Evolutionary conservation across 2,888 invertebrate species (phyloP), one percentile per base, ranked within the genome.

Genomic region (Clunio marinus): DNA sequence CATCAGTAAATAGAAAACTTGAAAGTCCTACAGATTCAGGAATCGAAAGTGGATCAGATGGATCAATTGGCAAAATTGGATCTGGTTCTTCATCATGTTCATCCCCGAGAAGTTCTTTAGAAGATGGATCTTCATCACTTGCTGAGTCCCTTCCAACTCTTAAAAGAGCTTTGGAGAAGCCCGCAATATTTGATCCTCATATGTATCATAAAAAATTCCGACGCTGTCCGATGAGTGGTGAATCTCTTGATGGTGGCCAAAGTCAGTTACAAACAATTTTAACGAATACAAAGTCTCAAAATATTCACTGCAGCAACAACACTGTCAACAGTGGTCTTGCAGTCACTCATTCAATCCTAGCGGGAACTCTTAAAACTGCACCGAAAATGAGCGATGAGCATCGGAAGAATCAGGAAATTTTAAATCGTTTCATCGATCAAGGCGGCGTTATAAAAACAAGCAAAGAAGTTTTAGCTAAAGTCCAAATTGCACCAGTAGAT

Each of bases 11-110:
- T 77, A 86, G 93, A 72, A 93, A 93, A 76, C 81, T 93, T 68
- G 94, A 94, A 75, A 93, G 93, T 10, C 94, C 94, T 27, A 93
- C 91, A 71, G 95, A 95, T 78, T 94, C 94, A 66, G 95, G 94
- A 59, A 94, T 95, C 75, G 95, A 95, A 77, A 91, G 92, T 7
- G 94, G 94, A 37, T 93, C 93, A 70, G 93, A 94, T 77, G 58
- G 55, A 1, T 28, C 35, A n/a, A 32, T 68, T 13, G 58, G 58
- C 7, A 45, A 28, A 1, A 68, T 68, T 57, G 57, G 41, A 5
- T 58, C 68, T 73, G 83, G 86, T 74, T 81, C 92, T 22, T 88
- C 88, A 13, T 87, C 91, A 2, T 94, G 93, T 80, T 93, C 92
- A 71, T 91, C 90, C 78, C 93, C 92, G 27, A 83, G 92, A 35